Percentiles rank a stretch among this genome's conserved stretches.
These are phyloP conservation scores for Mormoops blainvillei DNA, from an alignment of 2,113 vertebrate species.

Conservation along the genomic window DNA sequence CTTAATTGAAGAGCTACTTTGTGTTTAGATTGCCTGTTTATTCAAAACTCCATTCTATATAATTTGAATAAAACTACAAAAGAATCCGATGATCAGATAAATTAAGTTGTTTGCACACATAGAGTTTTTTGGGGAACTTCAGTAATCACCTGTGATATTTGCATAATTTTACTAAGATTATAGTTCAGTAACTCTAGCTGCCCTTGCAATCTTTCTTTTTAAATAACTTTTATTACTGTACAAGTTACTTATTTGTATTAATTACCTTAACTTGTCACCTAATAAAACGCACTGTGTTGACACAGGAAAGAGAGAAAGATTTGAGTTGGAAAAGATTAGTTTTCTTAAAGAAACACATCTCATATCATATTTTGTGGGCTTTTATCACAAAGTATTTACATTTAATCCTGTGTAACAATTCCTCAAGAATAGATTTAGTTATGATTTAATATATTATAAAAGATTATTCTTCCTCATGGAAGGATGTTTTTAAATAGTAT, in stretches of 20 bases:
- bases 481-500: constrained; percentile 14
- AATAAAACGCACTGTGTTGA: neutral
- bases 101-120: neutral
- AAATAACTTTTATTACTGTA: neutral
- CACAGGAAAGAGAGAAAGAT: neutral
- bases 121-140: neutral
- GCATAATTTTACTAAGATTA: constrained; percentile 1
- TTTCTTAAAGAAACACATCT: neutral
- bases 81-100: neutral
- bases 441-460: neutral
- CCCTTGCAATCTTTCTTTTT: neutral
- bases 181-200: neutral
- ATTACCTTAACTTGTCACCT: neutral
- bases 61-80: neutral
- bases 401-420: neutral
- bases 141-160: neutral
- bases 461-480: constrained; percentile 10
- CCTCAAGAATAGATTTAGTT: neutral
- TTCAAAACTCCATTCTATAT: neutral
- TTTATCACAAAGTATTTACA: neutral
- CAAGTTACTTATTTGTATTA: neutral
- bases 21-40: neutral
- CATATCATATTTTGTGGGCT: neutral
- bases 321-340: neutral
- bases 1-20: neutral